Conservation (phyloP, 1,140 invertebrate species). For the Formica exsecta region DNA sequence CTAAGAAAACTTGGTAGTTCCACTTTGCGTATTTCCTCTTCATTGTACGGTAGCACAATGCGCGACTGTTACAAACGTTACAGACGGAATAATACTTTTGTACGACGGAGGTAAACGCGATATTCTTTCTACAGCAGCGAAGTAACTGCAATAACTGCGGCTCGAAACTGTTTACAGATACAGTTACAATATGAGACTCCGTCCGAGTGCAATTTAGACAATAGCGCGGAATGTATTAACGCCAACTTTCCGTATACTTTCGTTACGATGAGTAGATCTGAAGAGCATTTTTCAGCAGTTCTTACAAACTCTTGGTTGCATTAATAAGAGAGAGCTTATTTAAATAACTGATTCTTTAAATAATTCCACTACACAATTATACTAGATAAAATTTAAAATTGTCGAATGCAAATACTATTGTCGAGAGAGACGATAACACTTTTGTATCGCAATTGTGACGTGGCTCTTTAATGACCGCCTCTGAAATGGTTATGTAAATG, state of each 20-base stretch:
- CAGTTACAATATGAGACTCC: constrained; percentile 8
- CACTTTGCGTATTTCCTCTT: constrained; percentile 46
- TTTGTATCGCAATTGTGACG: background rate
- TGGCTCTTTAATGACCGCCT: constrained; percentile 28
- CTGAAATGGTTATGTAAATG: constrained; percentile 41
- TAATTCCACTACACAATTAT: background rate
- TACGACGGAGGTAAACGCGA: constrained; percentile 21
- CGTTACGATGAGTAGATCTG: constrained; percentile 3
- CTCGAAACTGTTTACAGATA: constrained; percentile 28
- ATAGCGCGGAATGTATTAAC: constrained; percentile 22
- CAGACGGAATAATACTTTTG: constrained; percentile 2
- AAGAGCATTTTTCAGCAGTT: too few relatives aligned
- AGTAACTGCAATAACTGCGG: constrained; percentile 28
- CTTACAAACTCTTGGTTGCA: too few relatives aligned
- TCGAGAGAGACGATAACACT: background rate
- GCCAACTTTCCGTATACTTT: constrained; percentile 16
- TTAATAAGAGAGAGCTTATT: background rate
- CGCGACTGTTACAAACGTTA: constrained; percentile 35
- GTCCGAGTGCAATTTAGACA: background rate
- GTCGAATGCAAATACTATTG: too few relatives aligned
- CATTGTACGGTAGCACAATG: constrained; percentile 46
- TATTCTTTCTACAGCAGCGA: constrained; percentile 24
- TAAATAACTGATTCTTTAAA: background rate
- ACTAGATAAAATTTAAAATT: background rate
- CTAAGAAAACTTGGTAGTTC: constrained; percentile 45